phyloP scores from a whole-genome alignment of 1,140 invertebrate genomes.

The Periplaneta americana region DNA sequence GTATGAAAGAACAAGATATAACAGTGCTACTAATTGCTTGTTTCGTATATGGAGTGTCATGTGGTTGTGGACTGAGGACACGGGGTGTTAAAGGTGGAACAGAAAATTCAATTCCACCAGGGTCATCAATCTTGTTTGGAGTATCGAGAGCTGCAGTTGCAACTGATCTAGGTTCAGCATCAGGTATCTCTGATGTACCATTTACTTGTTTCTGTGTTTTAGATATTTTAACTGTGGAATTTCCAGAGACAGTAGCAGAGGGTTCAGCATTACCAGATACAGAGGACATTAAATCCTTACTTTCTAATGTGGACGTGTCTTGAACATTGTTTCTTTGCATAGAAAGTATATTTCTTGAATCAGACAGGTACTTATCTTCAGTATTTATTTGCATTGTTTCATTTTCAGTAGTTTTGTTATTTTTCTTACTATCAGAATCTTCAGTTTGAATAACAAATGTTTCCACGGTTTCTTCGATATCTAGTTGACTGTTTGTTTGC shows the following conservation, averaged over 20 bases:
- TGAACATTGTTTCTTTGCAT: too few relatives aligned
- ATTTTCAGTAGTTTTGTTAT: neutral
- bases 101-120: neutral
- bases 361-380: too few relatives aligned
- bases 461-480: too few relatives aligned
- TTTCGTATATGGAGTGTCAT: slow-evolving; percentile 12
- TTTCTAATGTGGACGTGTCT: neutral
- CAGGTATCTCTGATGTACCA: neutral
- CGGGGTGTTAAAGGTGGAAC: slow-evolving; percentile 8
- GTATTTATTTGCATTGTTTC: too few relatives aligned
- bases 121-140: neutral
- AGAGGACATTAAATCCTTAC: neutral
- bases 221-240: neutral
- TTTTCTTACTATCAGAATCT: neutral
- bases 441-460: neutral
- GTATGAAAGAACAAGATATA: neutral
- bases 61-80: neutral
- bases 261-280: neutral
- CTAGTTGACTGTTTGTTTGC: neutral
- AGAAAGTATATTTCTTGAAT: too few relatives aligned
- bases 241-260: neutral
- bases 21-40: neutral
- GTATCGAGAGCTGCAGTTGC: neutral
- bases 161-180: neutral
- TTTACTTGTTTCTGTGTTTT: neutral